These are phyloP conservation scores for Chesias legatella DNA, from an alignment of 2,888 invertebrate genomes.

Conservation along the genomic window DNA sequence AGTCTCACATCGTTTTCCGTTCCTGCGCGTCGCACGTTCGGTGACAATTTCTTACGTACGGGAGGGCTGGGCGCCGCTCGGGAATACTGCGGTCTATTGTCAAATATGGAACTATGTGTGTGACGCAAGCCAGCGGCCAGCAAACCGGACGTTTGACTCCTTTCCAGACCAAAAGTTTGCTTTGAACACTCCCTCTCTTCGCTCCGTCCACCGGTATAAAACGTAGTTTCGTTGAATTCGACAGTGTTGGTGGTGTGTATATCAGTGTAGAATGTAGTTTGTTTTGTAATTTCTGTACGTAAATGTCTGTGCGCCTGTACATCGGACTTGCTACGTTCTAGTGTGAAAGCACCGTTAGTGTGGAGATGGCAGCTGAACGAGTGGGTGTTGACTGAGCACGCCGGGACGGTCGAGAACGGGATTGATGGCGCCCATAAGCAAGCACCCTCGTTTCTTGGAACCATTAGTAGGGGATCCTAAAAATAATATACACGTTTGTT, in stretches of 20 bases:
- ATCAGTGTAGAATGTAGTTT: conserved; percentile 62
- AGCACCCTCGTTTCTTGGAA: conserved; percentile 82
- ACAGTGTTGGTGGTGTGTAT: conserved; percentile 38
- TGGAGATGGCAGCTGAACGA: conserved; percentile 74
- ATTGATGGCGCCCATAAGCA: conserved; percentile 71
- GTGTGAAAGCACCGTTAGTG: conserved; percentile 62
- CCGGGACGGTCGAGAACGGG: conserved; percentile 66
- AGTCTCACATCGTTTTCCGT: conserved; percentile 40
- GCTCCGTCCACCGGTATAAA: conserved; percentile 46
- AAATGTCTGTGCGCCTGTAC: conserved; percentile 60
- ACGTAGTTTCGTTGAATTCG: conserved; percentile 56
- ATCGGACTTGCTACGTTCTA: conserved; percentile 72
- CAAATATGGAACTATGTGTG: conserved; percentile 60
- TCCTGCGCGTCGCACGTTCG: conserved; percentile 44
- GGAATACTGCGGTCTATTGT: conserved; percentile 60
- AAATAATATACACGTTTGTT: conserved; percentile 22
- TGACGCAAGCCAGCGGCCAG: conserved; percentile 47
- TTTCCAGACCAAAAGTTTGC: conserved; percentile 52
- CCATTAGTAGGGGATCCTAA: conserved; percentile 81
- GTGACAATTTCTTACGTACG: conserved; percentile 62
- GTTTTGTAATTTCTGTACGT: conserved; percentile 44
- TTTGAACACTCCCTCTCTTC: conserved; percentile 35
- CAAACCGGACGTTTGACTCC: conserved; percentile 66
- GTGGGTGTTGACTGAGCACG: conserved; percentile 62
- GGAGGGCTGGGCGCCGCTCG: conserved; percentile 74